Percentiles rank a stretch among this genome's conserved stretches.
These are phyloP conservation scores for Euwallacea fornicatus DNA, from an alignment of 1,140 invertebrate species.

Conservation along the genomic window DNA sequence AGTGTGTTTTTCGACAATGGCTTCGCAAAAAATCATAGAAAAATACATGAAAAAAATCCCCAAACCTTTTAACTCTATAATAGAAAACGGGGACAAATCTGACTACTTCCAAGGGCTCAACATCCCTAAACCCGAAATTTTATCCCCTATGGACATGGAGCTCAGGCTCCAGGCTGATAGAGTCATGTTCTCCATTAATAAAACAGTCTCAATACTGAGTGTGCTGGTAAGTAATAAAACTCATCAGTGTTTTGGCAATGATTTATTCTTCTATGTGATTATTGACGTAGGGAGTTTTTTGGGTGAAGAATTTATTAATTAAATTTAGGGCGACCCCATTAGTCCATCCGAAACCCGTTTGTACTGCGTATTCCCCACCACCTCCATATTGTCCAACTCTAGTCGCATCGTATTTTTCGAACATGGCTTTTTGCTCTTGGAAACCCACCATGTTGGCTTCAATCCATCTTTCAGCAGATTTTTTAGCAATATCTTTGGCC, in stretches of 20 bases:
- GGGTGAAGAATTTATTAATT: conserved; percentile 36
- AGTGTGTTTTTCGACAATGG: background rate
- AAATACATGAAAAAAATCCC: conserved; percentile 15
- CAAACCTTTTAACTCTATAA: conserved; percentile 30
- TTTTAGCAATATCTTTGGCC: conserved; percentile 65
- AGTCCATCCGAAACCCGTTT: conserved; percentile 92
- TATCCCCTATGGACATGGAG: conserved; percentile 38
- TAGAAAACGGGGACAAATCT: conserved; percentile 26
- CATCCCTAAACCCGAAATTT: conserved; percentile 27
- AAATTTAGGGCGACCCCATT: conserved; percentile 70
- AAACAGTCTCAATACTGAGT: conserved; percentile 33
- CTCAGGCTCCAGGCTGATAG: conserved; percentile 41
- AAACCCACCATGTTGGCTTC: conserved; percentile 69
- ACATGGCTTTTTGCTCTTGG: conserved; percentile 63
- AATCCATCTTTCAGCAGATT: conserved; percentile 74
- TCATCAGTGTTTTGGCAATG: background rate
- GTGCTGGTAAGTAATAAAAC: conserved; percentile 37
- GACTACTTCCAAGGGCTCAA: conserved; percentile 28
- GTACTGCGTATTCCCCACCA: conserved; percentile 88
- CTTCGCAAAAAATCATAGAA: background rate
- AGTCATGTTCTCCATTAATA: conserved; percentile 39
- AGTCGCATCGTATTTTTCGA: conserved; percentile 84
- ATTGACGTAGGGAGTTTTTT: conserved; percentile 1
- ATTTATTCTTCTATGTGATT: conserved; percentile 11
- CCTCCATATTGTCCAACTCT: conserved; percentile 72